Conservation (phyloP, 2,888 invertebrate genomes). For the Temnothorax ravouxi region DNA sequence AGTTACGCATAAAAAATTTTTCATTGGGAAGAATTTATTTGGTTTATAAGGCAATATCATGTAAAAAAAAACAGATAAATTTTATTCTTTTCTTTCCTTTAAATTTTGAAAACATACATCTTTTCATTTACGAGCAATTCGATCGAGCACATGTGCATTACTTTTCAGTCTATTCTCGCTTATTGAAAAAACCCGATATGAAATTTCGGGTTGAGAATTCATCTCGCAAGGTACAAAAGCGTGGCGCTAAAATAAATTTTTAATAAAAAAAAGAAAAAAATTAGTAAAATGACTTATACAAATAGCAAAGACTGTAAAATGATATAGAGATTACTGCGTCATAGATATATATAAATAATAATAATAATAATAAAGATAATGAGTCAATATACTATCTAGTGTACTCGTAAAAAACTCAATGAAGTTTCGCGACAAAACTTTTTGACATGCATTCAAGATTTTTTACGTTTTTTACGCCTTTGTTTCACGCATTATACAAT, state of each 20-base stretch:
- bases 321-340: constrained; percentile 59
- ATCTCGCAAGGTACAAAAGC: constrained; percentile 74
- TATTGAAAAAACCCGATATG: constrained; percentile 3
- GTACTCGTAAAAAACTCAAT: constrained; percentile 13
- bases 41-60: not conserved
- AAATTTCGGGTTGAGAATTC: not conserved
- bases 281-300: constrained; percentile 76
- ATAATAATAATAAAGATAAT: constrained; percentile 56
- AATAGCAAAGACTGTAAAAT: constrained; percentile 75
- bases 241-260: constrained; percentile 80
- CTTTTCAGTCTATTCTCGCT: not conserved
- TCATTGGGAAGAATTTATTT: not conserved
- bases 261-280: constrained; percentile 77
- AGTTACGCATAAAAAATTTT: not conserved
- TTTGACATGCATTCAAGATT: not conserved
- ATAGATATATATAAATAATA: constrained; percentile 68
- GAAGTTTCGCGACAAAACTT: constrained; percentile 12
- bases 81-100: constrained; percentile 16
- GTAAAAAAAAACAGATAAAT: not conserved
- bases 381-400: constrained; percentile 20
- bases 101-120: constrained; percentile 9
- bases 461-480: not conserved
- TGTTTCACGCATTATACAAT: constrained; percentile 48
- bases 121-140: not conserved
- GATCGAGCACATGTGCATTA: not conserved